These are phyloP conservation scores for honey bee (Apis mellifera) DNA, from an alignment of 1,140 invertebrate genomes.

Conservation along the genomic window Amel_HAv3.1 CM009931.2:13847001-13847500, in stretches of 20 bases:
- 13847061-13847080: too few relatives aligned
- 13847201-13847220: neutral
- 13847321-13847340: constrained; percentile 18
- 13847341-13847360: neutral
- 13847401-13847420: neutral
- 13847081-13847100: neutral
- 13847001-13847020: too few relatives aligned
- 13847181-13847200: neutral
- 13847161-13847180: too few relatives aligned
- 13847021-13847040: too few relatives aligned
- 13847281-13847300: constrained; percentile 64
- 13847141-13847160: neutral
- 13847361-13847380: neutral
- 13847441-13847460: neutral
- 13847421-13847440: neutral
- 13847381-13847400: neutral
- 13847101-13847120: neutral
- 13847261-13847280: constrained; percentile 40
- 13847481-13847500: constrained; percentile 72
- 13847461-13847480: constrained; percentile 48
- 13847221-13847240: constrained; percentile 26
- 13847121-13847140: neutral
- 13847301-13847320: constrained; percentile 70
- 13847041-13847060: too few relatives aligned
- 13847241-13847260: constrained; percentile 63